A percentile compares a stretch with the other conserved stretches of the same genome.
Evolutionary conservation across 2,797 vertebrate genomes (phyloP).

Genomic region (Cirrhinus molitorella): DNA sequence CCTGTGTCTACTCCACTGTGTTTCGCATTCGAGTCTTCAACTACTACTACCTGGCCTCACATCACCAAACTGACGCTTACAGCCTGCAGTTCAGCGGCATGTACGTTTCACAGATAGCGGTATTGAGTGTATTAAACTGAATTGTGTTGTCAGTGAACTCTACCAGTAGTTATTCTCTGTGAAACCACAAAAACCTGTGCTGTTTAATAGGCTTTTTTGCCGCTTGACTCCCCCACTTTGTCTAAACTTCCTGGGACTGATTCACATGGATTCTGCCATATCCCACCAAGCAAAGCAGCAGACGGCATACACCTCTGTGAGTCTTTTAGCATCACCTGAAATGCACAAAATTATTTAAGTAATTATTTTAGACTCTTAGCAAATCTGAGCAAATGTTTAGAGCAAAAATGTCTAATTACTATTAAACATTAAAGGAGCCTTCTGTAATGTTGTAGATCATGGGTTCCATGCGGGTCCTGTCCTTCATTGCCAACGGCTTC

Average conservation of each 20-base stretch:
- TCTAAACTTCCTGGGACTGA: constrained; percentile 96
- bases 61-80: constrained; percentile 97
- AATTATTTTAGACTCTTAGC: background rate
- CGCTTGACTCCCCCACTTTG: constrained; percentile 96
- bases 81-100: constrained; percentile 99
- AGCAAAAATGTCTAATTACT: background rate
- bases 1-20: constrained; percentile 96
- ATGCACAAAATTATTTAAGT: background rate
- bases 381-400: background rate
- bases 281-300: constrained; percentile 89
- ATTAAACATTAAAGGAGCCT: background rate
- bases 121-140: background rate
- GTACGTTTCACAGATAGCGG: constrained; percentile 76
- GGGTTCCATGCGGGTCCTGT: constrained; percentile 95
- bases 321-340: constrained; percentile 49
- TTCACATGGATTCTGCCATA: constrained; percentile 96
- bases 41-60: constrained; percentile 97
- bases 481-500: constrained; percentile 96
- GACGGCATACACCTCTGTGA: constrained; percentile 96
- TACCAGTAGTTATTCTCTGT: background rate
- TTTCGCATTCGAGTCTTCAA: constrained; percentile 98
- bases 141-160: background rate
- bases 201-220: constrained; percentile 89
- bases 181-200: background rate
- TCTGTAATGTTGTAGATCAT: constrained; percentile 86